Evolutionary conservation across 2,113 vertebrate species (phyloP).

Genomic region (Rafetus swinhoei): DNA sequence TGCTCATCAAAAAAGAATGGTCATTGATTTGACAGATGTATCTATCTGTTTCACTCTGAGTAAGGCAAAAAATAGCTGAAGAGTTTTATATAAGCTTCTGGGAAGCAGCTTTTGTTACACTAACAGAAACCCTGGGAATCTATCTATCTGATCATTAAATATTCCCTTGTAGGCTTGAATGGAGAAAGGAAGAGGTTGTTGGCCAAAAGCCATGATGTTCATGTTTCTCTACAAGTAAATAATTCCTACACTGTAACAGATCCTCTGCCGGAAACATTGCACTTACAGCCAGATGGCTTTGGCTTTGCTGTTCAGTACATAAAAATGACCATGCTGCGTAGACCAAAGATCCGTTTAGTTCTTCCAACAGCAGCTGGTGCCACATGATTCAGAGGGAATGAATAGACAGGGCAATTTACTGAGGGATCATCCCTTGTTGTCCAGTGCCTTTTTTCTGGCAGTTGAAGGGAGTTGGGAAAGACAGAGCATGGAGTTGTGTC

Average conservation of each 20-base stretch:
- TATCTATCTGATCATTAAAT: neutral
- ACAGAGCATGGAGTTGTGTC: neutral
- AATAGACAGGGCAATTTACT: neutral
- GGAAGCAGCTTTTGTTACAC: neutral
- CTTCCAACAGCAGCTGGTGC: neutral
- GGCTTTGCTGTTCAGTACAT: neutral
- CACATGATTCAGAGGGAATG: neutral
- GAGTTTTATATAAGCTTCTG: neutral
- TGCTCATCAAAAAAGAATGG: neutral
- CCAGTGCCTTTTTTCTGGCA: neutral
- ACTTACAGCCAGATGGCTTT: neutral
- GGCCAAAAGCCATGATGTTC: neutral
- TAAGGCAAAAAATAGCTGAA: neutral
- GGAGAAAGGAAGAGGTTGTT: neutral
- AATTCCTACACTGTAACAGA: neutral
- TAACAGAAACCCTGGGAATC: neutral
- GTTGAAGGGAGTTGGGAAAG: neutral
- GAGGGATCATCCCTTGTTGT: neutral
- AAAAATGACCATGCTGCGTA: neutral
- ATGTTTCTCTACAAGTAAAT: neutral
- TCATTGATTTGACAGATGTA: neutral
- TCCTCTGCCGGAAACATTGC: neutral
- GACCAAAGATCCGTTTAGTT: neutral
- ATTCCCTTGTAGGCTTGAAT: neutral
- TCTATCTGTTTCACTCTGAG: neutral